Conservation (phyloP, 2,113 vertebrate species). For the Thalassarche chlororhynchos region DNA sequence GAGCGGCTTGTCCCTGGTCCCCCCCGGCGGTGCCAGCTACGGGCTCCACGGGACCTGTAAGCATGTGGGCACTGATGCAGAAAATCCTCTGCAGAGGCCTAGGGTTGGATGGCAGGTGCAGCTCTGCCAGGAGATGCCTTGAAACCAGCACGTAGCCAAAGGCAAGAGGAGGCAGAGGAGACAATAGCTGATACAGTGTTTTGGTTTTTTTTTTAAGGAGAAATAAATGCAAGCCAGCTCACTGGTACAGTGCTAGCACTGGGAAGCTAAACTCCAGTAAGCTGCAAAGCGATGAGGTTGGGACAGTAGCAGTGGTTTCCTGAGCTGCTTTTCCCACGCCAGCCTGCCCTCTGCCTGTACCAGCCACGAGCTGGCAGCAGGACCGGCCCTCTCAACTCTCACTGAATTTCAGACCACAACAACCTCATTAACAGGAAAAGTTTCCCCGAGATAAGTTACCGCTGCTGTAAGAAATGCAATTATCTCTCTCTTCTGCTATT, state of each 20-base stretch:
- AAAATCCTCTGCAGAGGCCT: neutral
- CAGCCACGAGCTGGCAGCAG: neutral
- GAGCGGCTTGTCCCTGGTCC: neutral
- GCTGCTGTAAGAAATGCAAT: neutral
- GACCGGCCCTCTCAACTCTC: neutral
- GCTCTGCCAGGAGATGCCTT: neutral
- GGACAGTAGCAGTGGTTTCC: neutral
- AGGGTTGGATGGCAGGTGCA: neutral
- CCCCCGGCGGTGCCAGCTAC: neutral
- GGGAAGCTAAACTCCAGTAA: neutral
- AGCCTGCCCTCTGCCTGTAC: neutral
- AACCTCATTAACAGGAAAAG: neutral
- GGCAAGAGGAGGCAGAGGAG: neutral
- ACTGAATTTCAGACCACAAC: neutral
- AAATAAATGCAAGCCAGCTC: neutral
- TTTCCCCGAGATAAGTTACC: neutral
- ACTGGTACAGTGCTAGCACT: neutral
- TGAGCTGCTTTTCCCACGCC: neutral
- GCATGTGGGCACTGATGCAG: neutral
- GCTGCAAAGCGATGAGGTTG: neutral
- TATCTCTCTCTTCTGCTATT: neutral
- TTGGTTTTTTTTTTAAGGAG: neutral
- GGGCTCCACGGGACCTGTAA: rapidly evolving
- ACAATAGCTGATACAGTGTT: neutral
- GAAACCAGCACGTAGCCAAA: neutral